Evolutionary conservation across 2,113 vertebrate genomes (phyloP).

Genomic region (Terrapene triunguis): DNA sequence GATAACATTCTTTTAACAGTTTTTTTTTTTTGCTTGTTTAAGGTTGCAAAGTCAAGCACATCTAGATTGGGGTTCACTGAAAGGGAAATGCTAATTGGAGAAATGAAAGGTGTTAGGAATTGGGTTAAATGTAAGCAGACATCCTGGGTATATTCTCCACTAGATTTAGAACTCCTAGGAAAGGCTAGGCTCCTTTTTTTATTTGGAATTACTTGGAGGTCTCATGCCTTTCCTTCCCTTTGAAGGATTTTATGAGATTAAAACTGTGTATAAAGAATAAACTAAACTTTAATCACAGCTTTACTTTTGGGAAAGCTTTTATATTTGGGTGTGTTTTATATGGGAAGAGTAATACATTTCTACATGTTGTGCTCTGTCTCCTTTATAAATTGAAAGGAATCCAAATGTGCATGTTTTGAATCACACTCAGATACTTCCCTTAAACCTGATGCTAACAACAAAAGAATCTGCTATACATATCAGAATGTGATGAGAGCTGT

Average conservation of each 20-base stretch:
- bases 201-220: background rate
- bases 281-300: background rate
- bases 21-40: no score
- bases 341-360: fast-evolving
- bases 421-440: background rate
- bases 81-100: background rate
- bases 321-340: background rate
- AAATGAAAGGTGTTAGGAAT: background rate
- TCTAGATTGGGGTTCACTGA: background rate
- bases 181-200: background rate
- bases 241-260: background rate
- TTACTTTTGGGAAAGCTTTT: background rate
- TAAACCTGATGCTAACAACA: background rate
- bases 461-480: background rate
- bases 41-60: background rate
- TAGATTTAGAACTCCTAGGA: background rate
- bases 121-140: background rate
- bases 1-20: background rate
- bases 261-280: background rate
- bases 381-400: fast-evolving
- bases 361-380: background rate
- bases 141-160: background rate
- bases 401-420: fast-evolving
- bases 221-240: background rate
- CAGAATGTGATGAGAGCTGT: background rate